Percentiles rank a stretch among this genome's conserved stretches.
Evolutionary conservation across 92 coral and sea anemone genomes (phyloP).

Genomic region (Actinernus sp.): DNA sequence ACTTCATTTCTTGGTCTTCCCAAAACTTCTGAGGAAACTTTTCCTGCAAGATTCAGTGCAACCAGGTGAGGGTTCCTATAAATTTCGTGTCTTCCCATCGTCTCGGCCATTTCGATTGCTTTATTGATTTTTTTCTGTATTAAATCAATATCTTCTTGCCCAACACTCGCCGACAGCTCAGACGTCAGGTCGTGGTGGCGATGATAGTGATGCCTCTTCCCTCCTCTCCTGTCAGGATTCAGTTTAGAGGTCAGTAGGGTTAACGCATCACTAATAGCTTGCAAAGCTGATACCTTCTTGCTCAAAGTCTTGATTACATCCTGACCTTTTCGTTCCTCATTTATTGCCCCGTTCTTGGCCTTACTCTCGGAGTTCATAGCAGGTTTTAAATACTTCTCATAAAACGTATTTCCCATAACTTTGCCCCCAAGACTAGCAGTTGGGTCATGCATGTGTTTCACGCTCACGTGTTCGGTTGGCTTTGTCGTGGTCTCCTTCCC

Average conservation of each 20-base stretch:
- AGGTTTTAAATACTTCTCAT: conserved; percentile 28
- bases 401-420: conserved; percentile 29
- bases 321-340: not conserved
- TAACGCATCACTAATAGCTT: conserved; percentile 81
- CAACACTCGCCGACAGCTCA: conserved; percentile 7
- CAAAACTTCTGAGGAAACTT: conserved; percentile 19
- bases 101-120: conserved; percentile 70
- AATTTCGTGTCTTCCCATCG: conserved; percentile 35
- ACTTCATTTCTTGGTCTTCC: conserved; percentile 64
- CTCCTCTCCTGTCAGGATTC: conserved; percentile 5
- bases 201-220: conserved; percentile 5
- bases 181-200: not conserved
- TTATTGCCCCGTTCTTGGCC: not conserved
- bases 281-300: conserved; percentile 74
- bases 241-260: conserved; percentile 60
- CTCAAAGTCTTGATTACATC: conserved; percentile 12
- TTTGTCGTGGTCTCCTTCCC: not conserved
- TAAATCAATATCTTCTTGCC: conserved; percentile 20
- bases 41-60: conserved; percentile 21
- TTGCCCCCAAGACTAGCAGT: conserved; percentile 41
- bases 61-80: conserved; percentile 11
- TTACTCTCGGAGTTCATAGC: conserved; percentile 12
- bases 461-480: not conserved
- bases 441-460: conserved; percentile 16
- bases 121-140: conserved; percentile 65